Evolutionary conservation across 2,888 invertebrate species (phyloP).

Genomic region (Sericinus montela): DNA sequence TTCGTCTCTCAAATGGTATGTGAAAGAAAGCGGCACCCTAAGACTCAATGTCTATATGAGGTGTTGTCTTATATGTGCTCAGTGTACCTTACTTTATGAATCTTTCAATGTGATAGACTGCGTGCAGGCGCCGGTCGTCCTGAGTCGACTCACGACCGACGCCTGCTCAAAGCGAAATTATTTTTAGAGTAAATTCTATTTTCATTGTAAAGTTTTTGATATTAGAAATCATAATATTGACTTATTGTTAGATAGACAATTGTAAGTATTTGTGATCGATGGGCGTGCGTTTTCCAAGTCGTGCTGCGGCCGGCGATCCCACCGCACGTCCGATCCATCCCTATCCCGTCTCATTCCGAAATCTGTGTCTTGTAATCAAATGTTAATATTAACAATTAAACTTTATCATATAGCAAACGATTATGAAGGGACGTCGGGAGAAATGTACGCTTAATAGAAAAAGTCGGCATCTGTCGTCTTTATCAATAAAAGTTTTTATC

Average conservation of each 20-base stretch:
- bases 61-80: conserved; percentile 30
- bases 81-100: conserved; percentile 65
- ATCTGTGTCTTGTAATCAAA: conserved; percentile 72
- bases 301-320: conserved; percentile 29
- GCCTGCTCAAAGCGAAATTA: conserved; percentile 59
- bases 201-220: conserved; percentile 77
- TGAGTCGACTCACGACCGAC: conserved; percentile 66
- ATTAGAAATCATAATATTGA: conserved; percentile 71
- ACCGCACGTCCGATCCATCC: conserved; percentile 56
- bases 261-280: conserved; percentile 69
- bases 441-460: conserved; percentile 74
- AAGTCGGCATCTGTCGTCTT: conserved; percentile 63
- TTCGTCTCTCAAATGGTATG: conserved; percentile 45
- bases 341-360: conserved; percentile 62
- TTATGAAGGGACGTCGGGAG: conserved; percentile 61
- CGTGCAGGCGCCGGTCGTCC: conserved; percentile 66
- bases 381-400: conserved; percentile 66
- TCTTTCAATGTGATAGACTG: conserved; percentile 77
- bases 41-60: conserved; percentile 32
- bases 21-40: conserved; percentile 28
- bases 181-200: conserved; percentile 78
- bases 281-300: conserved; percentile 68
- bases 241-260: conserved; percentile 75
- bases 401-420: conserved; percentile 66
- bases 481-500: conserved; percentile 78